Evolutionary conservation across 2,888 invertebrate species (phyloP).

Genomic region (Unio delphinus): DNA sequence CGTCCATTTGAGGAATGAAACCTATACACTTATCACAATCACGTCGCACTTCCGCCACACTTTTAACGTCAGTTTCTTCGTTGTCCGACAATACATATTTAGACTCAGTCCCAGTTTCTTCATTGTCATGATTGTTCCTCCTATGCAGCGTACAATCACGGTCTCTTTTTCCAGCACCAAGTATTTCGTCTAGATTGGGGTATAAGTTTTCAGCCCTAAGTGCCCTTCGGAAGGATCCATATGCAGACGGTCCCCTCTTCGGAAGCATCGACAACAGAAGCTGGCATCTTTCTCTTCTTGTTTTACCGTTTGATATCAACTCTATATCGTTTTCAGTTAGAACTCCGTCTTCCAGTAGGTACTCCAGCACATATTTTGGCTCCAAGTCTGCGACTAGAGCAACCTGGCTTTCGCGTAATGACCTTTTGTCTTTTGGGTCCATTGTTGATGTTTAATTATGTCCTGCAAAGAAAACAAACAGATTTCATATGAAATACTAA

Average conservation of each 20-base stretch:
- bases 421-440: slow-evolving; percentile 17
- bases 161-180: background rate
- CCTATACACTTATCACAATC: no score
- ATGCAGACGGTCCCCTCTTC: slow-evolving; percentile 32
- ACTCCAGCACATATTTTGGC: slow-evolving; percentile 26
- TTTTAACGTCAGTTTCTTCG: slow-evolving; percentile 8
- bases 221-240: slow-evolving; percentile 33
- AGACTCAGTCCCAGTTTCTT: slow-evolving; percentile 9
- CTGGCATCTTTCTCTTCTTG: slow-evolving; percentile 32
- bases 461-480: no score
- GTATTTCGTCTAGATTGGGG: slow-evolving; percentile 12
- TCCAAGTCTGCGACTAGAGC: slow-evolving; percentile 29
- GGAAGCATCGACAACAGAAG: slow-evolving; percentile 27
- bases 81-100: slow-evolving; percentile 13
- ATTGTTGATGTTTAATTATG: slow-evolving; percentile 6
- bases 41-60: background rate
- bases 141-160: background rate
- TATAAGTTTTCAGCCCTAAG: slow-evolving; percentile 12
- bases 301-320: slow-evolving; percentile 17
- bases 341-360: slow-evolving; percentile 30
- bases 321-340: slow-evolving; percentile 42
- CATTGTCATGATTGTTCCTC: background rate
- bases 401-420: slow-evolving; percentile 20
- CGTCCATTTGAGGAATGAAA: no score
- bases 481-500: no score